phyloP scores from a whole-genome alignment of 1,140 invertebrate species.

The Rhyzopertha dominica region DNA sequence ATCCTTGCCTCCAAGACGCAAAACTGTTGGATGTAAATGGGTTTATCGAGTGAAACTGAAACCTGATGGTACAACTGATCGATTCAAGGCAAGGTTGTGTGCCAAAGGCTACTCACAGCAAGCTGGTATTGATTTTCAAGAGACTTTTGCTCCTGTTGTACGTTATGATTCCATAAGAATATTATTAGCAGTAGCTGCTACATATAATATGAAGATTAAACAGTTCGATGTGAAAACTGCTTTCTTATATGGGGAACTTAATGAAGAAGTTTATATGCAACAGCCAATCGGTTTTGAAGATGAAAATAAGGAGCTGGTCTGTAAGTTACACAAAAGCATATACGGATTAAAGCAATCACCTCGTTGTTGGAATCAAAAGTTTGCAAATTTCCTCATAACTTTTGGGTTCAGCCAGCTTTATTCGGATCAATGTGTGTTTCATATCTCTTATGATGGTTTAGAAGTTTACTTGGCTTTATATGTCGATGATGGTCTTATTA shows the following conservation, averaged over 20 bases:
- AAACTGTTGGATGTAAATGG: slow-evolving; percentile 37
- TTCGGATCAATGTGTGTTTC: slow-evolving; percentile 44
- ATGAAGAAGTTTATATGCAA: slow-evolving; percentile 46
- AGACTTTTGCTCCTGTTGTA: slow-evolving; percentile 46
- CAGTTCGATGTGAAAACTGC: slow-evolving; percentile 49
- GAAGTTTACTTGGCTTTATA: slow-evolving; percentile 44
- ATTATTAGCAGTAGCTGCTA: slow-evolving; percentile 42
- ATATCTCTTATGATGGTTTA: slow-evolving; percentile 20
- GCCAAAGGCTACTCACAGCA: slow-evolving; percentile 39
- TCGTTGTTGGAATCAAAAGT: slow-evolving; percentile 39
- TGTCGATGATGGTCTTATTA: slow-evolving; percentile 50
- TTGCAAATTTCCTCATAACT: slow-evolving; percentile 30
- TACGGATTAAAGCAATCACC: too few species aligned
- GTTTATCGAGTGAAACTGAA: slow-evolving; percentile 34
- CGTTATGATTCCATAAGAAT: slow-evolving; percentile 42
- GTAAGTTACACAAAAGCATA: slow-evolving; percentile 39
- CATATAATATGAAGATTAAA: slow-evolving; percentile 36
- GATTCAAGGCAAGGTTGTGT: slow-evolving; percentile 40
- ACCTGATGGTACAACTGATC: slow-evolving; percentile 15
- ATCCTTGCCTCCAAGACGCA: slow-evolving; percentile 28
- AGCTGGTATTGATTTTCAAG: slow-evolving; percentile 42
- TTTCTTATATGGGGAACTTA: slow-evolving; percentile 44
- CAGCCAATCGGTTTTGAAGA: slow-evolving; percentile 39
- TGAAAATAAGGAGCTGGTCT: slow-evolving; percentile 37
- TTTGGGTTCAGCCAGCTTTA: slow-evolving; percentile 37